Evolutionary conservation across 2,113 vertebrate genomes (phyloP).

Genomic region (Ranitomeya imitator): DNA sequence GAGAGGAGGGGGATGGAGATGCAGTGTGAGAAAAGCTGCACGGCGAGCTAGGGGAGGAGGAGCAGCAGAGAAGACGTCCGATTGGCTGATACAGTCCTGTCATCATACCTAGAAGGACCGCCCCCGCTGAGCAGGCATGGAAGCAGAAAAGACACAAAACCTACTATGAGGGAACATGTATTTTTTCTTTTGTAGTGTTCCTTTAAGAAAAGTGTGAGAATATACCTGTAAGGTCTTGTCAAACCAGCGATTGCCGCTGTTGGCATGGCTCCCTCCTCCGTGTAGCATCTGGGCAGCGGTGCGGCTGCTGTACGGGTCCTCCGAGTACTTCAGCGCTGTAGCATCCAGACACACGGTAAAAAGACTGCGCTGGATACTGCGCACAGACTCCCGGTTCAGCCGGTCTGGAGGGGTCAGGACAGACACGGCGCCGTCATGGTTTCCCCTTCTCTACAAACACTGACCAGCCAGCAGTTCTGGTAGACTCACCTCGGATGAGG

Average conservation of each 20-base stretch:
- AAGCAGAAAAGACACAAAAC: too few species aligned
- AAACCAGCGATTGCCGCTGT: conserved; percentile 87
- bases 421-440: not conserved
- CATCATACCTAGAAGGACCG: too few species aligned
- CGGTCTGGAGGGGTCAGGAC: conserved; percentile 66
- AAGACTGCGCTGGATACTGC: conserved; percentile 78
- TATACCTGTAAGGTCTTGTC: conserved; percentile 84
- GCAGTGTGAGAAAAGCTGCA: not conserved
- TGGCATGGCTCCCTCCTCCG: conserved; percentile 82
- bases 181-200: not conserved
- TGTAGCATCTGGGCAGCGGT: conserved; percentile 83
- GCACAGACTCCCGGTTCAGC: conserved; percentile 81
- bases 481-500: conserved; percentile 74
- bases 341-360: conserved; percentile 82
- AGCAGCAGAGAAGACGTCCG: too few species aligned
- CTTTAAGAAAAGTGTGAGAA: not conserved
- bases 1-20: not conserved
- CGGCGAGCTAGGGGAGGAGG: too few species aligned
- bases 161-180: too few species aligned
- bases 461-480: not conserved
- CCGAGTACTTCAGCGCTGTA: conserved; percentile 80
- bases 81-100: too few species aligned
- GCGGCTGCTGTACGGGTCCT: conserved; percentile 74
- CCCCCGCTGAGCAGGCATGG: too few species aligned
- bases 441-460: not conserved